These are phyloP conservation scores for Andrena camellia DNA, from an alignment of 2,888 invertebrate species.

Conservation along the genomic window DNA sequence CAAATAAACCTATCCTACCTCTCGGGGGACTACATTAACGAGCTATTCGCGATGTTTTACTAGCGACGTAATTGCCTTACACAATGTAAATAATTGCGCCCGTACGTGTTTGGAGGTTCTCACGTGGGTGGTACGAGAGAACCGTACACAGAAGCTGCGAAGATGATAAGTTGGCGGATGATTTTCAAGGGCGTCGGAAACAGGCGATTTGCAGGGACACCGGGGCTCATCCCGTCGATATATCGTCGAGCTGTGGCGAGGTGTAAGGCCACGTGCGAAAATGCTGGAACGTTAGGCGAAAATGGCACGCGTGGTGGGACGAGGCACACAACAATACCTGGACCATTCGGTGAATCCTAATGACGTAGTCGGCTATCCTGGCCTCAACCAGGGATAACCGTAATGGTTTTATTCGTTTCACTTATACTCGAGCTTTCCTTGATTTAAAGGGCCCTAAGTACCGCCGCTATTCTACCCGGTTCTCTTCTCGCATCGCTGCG, in stretches of 20 bases:
- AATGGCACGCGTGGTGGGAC: conserved; percentile 45
- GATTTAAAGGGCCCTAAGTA: conserved; percentile 62
- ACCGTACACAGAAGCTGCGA: background rate
- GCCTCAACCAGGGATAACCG: conserved; percentile 71
- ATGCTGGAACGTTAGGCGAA: conserved; percentile 58
- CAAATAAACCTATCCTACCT: background rate
- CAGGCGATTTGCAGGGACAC: conserved; percentile 57
- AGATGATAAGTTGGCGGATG: conserved; percentile 40
- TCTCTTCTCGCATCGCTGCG: conserved; percentile 12
- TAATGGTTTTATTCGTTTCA: conserved; percentile 80
- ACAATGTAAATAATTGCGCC: conserved; percentile 10
- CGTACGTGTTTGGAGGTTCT: background rate
- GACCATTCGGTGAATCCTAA: conserved; percentile 75
- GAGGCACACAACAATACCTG: conserved; percentile 53
- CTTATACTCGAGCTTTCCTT: conserved; percentile 71
- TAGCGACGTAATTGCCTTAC: conserved; percentile 13
- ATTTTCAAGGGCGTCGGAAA: conserved; percentile 47
- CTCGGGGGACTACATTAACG: background rate
- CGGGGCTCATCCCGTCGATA: conserved; percentile 57
- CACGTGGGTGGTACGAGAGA: background rate
- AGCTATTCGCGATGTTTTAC: conserved; percentile 11
- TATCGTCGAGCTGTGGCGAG: conserved; percentile 55
- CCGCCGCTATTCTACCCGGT: conserved; percentile 6
- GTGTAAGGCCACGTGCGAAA: conserved; percentile 50
- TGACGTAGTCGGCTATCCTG: conserved; percentile 75